Evolutionary conservation across 2,113 vertebrate species (phyloP), one percentile per base, ranked within the genome.

Genomic region (Hyaena hyaena): DNA sequence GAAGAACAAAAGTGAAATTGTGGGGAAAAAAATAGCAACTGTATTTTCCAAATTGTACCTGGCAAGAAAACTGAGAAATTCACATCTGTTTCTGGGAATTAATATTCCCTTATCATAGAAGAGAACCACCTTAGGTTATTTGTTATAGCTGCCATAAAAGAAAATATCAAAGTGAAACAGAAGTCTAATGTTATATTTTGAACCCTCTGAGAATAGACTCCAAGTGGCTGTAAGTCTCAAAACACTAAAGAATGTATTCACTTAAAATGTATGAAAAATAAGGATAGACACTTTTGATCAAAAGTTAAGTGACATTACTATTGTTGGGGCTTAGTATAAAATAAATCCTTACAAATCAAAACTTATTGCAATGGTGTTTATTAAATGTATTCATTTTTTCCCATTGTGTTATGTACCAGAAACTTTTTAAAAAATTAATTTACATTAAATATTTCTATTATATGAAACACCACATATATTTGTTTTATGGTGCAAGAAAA

Each of bases 51-150:
- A 98, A 98, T 91, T 86, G 88, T 95, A 98, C 33, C 95, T 98
- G 98, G 96, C 95, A 97, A n/a, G 31, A 97, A 66, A 91, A 86
- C 93, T 86, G 97, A 98, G 97, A 95, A 95, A 50, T 2, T 0
- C 76, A 86, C 97, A 98, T 96, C 98, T 98, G 95, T 96, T 97
- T 12, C 6, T 98, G 95, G 95, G 95, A 98, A 98, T 98, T 97
- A 94, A 88, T 90, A 97, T 45, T 94, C 69, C 53, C 96, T 79
- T 79, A 88, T 98, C 2, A 0, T 91, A 88, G 61, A 97, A 17
- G 0, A 97, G 68, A 97, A 74, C 48, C 86, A 97, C 88, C 88
- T 98, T 85, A 89, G 31, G 66, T 92, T 98, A 81, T 98, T 98
- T 84, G 71, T 95, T 98, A 96, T 87, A 97, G n/a, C 82, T 98